phyloP scores from a whole-genome alignment of 30 jellyfish, hydroid and myxozoan genomes.

The Chironex yamaguchii region DNA sequence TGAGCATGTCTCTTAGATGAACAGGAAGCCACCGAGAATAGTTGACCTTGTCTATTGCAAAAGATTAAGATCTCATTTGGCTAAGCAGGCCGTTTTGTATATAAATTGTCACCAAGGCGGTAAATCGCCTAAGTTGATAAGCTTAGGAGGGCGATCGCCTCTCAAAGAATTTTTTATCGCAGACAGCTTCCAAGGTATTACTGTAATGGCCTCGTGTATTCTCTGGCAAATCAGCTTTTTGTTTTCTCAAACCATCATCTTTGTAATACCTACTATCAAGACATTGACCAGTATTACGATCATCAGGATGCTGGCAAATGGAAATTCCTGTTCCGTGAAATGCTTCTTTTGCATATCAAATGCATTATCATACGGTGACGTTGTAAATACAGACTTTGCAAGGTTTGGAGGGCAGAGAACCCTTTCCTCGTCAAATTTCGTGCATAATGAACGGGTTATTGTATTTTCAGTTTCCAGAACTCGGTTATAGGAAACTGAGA shows the following conservation, averaged over 20 bases:
- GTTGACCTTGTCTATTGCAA: conserved; percentile 58
- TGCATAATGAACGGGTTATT: conserved; percentile 6
- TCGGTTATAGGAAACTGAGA: conserved; percentile 51
- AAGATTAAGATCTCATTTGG: conserved; percentile 55
- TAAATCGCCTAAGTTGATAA: no score
- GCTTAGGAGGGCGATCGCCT: no score
- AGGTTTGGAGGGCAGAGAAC: conserved; percentile 44
- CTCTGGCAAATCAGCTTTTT: background rate
- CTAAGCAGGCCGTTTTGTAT: conserved; percentile 27
- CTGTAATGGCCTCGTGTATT: background rate
- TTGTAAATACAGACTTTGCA: conserved; percentile 23
- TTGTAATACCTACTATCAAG: conserved; percentile 39
- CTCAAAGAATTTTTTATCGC: background rate
- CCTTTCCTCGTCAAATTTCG: conserved; percentile 2
- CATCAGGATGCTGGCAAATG: conserved; percentile 63
- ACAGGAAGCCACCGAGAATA: conserved; percentile 60
- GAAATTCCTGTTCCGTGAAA: conserved; percentile 71
- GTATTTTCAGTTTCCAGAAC: conserved; percentile 37
- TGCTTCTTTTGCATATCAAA: conserved; percentile 39
- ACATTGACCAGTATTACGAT: conserved; percentile 11
- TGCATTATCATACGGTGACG: conserved; percentile 56
- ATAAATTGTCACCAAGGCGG: no score
- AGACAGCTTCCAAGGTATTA: background rate
- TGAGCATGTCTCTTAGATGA: conserved; percentile 45
- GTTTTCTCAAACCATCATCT: conserved; percentile 45